Conservation (phyloP, 2,797 vertebrate species). For the Melanogrammus aeglefinus region DNA sequence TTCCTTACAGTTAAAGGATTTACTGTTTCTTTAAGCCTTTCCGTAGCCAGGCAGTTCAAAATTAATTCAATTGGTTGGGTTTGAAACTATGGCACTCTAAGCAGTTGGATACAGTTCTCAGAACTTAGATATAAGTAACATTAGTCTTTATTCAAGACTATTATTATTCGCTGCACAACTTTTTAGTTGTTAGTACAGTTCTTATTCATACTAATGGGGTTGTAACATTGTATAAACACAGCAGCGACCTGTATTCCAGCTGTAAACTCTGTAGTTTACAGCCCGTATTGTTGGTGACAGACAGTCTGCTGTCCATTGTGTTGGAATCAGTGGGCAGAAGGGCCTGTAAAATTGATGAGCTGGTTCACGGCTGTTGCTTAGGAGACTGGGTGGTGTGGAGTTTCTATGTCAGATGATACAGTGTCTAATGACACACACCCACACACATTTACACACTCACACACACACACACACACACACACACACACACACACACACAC, state of each 20-base stretch:
- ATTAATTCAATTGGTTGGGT: neutral
- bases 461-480: slow-evolving; percentile 21
- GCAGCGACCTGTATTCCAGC: slow-evolving; percentile 6
- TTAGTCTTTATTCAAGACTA: neutral
- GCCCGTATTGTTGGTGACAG: slow-evolving; percentile 18
- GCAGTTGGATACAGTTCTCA: neutral
- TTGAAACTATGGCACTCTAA: neutral
- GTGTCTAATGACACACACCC: slow-evolving; percentile 18
- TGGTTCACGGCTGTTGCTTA: slow-evolving; percentile 56
- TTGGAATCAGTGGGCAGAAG: slow-evolving; percentile 48
- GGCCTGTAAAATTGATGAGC: slow-evolving; percentile 70
- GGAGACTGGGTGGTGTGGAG: slow-evolving; percentile 49
- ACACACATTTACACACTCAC: slow-evolving; percentile 16
- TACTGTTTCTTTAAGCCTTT: neutral
- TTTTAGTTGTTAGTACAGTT: neutral
- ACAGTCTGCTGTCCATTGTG: slow-evolving; percentile 48
- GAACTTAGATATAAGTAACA: neutral
- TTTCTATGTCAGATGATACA: slow-evolving; percentile 65
- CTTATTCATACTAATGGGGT: neutral
- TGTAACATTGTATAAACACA: neutral
- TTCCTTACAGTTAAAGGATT: slow-evolving; percentile 1
- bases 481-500: slow-evolving; percentile 19
- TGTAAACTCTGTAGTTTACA: slow-evolving; percentile 24
- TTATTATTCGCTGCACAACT: neutral
- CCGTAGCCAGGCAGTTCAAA: slow-evolving; percentile 6